Conservation (phyloP, 2,113 vertebrate genomes). For the Dicaeum eximium region DNA sequence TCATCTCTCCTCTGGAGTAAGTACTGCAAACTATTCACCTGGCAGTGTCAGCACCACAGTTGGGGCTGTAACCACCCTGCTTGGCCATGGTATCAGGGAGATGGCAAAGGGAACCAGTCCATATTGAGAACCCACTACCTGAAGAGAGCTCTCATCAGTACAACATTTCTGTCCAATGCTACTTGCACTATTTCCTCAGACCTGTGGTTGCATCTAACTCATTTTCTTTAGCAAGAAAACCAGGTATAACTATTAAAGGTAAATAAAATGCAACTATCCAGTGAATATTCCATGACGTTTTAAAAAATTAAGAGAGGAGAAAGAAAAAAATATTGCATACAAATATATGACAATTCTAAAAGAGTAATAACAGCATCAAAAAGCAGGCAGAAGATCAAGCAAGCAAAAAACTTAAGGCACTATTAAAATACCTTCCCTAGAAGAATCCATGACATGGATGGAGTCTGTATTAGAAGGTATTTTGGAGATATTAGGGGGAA, state of each 20-base stretch:
- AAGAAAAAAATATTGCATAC: not conserved
- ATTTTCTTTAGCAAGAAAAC: not conserved
- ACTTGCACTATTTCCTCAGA: not conserved
- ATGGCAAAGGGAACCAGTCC: not conserved
- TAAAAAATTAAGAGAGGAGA: not conserved
- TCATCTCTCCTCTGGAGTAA: not conserved
- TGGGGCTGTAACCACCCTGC: not conserved
- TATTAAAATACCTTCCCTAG: not conserved
- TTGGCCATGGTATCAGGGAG: not conserved
- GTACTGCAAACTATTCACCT: not conserved
- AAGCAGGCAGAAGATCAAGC: not conserved
- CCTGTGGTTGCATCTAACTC: not conserved
- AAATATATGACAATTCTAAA: not conserved
- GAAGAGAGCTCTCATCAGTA: not conserved
- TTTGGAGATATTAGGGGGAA: rapidly evolving
- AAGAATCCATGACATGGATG: not conserved
- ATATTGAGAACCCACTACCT: not conserved
- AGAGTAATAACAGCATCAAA: not conserved
- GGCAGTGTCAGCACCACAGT: not conserved
- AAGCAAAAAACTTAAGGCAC: not conserved
- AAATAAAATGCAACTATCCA: not conserved
- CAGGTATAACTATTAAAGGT: not conserved
- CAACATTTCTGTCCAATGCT: not conserved
- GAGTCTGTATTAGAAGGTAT: not conserved
- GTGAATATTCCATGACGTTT: not conserved